phyloP scores from a whole-genome alignment of 2,888 invertebrate genomes.

The Agonopterix subpropinquella region DNA sequence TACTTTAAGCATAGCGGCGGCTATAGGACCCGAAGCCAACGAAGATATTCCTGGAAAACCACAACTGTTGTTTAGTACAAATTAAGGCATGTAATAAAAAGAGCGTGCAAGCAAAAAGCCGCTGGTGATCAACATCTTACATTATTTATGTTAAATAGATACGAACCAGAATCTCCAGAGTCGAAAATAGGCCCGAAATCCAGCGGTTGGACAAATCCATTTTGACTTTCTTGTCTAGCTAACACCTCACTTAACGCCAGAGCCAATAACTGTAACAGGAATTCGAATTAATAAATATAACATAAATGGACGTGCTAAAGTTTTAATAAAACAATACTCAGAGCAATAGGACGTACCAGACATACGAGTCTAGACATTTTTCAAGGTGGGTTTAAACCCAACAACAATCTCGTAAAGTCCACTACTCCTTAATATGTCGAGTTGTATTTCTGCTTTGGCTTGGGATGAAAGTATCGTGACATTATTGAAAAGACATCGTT shows the following conservation, averaged over 20 bases:
- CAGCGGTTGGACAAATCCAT: conserved; percentile 69
- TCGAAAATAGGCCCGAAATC: conserved; percentile 75
- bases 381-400: conserved; percentile 60
- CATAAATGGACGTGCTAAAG: neutral
- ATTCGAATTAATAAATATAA: conserved; percentile 8
- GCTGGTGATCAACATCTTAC: conserved; percentile 2
- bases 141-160: conserved; percentile 4
- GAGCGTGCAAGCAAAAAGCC: conserved; percentile 8
- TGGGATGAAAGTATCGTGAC: conserved; percentile 71
- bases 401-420: conserved; percentile 28
- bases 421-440: conserved; percentile 40
- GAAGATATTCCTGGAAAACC: conserved; percentile 62
- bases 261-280: conserved; percentile 57
- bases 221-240: conserved; percentile 42
- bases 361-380: conserved; percentile 55
- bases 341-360: conserved; percentile 18
- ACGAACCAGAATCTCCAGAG: conserved; percentile 53
- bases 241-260: conserved; percentile 57
- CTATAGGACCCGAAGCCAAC: conserved; percentile 61
- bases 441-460: conserved; percentile 63
- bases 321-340: no score
- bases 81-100: conserved; percentile 1
- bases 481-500: conserved; percentile 70
- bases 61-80: conserved; percentile 17
- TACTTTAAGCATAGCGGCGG: conserved; percentile 58